These are phyloP conservation scores for Oscheius myriophilus DNA, from an alignment of 2,888 invertebrate species.

Conservation along the genomic window DNA sequence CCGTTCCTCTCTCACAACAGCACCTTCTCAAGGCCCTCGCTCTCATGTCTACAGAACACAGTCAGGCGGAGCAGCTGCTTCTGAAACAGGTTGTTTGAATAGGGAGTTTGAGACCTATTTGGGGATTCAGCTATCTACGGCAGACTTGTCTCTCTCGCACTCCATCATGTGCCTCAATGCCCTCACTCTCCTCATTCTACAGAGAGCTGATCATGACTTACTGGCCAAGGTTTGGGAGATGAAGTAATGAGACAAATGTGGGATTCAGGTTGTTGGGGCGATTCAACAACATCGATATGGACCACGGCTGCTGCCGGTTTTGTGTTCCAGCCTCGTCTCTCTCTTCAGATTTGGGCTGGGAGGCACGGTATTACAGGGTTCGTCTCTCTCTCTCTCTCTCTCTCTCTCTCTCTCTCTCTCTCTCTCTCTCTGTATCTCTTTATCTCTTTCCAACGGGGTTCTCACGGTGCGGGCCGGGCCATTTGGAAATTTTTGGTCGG, in stretches of 20 bases:
- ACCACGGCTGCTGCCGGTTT: slow-evolving; percentile 49
- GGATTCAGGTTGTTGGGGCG: slow-evolving; percentile 37
- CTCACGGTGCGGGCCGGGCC: too few relatives aligned
- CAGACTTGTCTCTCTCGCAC: slow-evolving; percentile 34
- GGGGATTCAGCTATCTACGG: slow-evolving; percentile 19
- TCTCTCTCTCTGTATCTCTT: too few relatives aligned
- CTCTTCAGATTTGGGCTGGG: slow-evolving; percentile 43
- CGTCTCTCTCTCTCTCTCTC: not conserved
- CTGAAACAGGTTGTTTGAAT: slow-evolving; percentile 34
- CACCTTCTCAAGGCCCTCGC: slow-evolving; percentile 28
- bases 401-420: not conserved
- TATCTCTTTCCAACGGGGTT: too few relatives aligned
- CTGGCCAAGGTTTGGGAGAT: slow-evolving; percentile 26
- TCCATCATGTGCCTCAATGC: slow-evolving; percentile 62
- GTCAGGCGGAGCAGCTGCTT: slow-evolving; percentile 42
- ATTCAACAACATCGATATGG: slow-evolving; percentile 50
- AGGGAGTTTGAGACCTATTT: not conserved
- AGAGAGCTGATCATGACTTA: slow-evolving; percentile 61
- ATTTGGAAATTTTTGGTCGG: too few relatives aligned
- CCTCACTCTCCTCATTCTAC: slow-evolving; percentile 58
- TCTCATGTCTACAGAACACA: slow-evolving; percentile 26
- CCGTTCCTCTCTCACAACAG: slow-evolving; percentile 3
- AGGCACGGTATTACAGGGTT: slow-evolving; percentile 30
- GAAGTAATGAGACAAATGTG: too few relatives aligned
- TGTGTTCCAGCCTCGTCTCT: slow-evolving; percentile 52